phyloP scores from a whole-genome alignment of 2,113 vertebrate species.

The Centrocercus urophasianus region DNA sequence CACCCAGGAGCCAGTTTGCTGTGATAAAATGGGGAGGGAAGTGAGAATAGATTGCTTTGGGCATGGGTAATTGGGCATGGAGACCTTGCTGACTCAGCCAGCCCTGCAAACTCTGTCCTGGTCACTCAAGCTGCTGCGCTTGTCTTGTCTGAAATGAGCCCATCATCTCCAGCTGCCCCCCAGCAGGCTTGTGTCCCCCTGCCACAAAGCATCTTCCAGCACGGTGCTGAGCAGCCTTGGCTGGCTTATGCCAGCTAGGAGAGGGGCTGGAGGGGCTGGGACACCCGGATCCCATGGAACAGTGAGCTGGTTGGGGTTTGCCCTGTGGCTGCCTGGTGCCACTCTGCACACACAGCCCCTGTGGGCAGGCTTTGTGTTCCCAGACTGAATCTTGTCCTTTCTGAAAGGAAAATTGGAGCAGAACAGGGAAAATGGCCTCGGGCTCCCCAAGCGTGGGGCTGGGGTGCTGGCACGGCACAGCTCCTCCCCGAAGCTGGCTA shows the following conservation, averaged over 20 bases:
- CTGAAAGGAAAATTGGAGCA: conserved; percentile 13
- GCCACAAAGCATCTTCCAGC: conserved; percentile 5
- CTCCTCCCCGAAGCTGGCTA: conserved; percentile 84
- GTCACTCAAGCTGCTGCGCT: conserved; percentile 24
- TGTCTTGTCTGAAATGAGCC: conserved; percentile 28
- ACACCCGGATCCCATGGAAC: background rate
- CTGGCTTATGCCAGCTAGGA: background rate
- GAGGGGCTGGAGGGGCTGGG: background rate
- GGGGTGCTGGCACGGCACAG: conserved; percentile 76
- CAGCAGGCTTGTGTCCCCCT: conserved; percentile 16
- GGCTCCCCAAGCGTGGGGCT: conserved; percentile 76
- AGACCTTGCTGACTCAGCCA: conserved; percentile 59
- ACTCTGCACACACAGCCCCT: background rate
- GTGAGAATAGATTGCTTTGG: conserved; percentile 47
- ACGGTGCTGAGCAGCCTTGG: background rate
- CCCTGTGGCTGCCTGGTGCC: background rate
- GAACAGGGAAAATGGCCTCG: conserved; percentile 64
- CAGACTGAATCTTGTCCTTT: background rate
- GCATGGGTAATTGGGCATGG: conserved; percentile 61
- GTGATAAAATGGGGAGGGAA: background rate
- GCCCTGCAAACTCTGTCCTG: background rate
- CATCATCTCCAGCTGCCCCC: background rate
- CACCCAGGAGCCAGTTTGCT: conserved; percentile 3
- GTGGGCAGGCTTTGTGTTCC: background rate
- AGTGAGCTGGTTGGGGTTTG: background rate